Evolutionary conservation across 2,113 vertebrate genomes (phyloP).

Genomic region (Ceuthmochares aereus): DNA sequence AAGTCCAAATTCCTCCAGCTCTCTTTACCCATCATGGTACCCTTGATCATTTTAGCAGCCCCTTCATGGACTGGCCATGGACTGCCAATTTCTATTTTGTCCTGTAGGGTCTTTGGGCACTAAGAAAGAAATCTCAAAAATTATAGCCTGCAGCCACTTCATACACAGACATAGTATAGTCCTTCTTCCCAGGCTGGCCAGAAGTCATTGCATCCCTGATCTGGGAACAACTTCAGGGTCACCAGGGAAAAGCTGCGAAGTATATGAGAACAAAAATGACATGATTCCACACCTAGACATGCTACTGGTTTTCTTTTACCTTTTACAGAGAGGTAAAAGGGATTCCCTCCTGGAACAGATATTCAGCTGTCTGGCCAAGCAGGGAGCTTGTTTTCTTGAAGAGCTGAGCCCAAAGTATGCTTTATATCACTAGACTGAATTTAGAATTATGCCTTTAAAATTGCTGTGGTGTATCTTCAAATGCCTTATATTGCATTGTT

Average conservation of each 20-base stretch:
- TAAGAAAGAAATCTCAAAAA: neutral
- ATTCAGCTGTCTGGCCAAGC: neutral
- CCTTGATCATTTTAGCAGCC: neutral
- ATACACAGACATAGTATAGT: neutral
- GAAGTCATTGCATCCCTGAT: neutral
- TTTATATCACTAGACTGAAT: neutral
- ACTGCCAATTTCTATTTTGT: neutral
- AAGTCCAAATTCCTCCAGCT: neutral
- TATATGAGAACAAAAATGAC: neutral
- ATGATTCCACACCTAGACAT: neutral
- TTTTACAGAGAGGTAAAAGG: neutral
- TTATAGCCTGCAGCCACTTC: neutral
- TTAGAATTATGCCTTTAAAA: neutral
- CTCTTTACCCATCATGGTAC: neutral
- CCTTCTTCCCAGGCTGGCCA: neutral
- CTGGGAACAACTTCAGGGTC: neutral
- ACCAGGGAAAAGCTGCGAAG: neutral
- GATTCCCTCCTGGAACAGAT: neutral
- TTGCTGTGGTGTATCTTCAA: neutral
- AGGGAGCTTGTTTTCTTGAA: slow-evolving; percentile 7
- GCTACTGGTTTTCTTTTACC: neutral
- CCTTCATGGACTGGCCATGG: neutral
- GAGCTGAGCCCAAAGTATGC: neutral
- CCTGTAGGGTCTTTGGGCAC: neutral
- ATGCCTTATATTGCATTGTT: neutral